A percentile compares a stretch with the other conserved stretches of the same genome.
Evolutionary conservation across 2,797 vertebrate species (phyloP).

Genomic region (Buceros bicornis): DNA sequence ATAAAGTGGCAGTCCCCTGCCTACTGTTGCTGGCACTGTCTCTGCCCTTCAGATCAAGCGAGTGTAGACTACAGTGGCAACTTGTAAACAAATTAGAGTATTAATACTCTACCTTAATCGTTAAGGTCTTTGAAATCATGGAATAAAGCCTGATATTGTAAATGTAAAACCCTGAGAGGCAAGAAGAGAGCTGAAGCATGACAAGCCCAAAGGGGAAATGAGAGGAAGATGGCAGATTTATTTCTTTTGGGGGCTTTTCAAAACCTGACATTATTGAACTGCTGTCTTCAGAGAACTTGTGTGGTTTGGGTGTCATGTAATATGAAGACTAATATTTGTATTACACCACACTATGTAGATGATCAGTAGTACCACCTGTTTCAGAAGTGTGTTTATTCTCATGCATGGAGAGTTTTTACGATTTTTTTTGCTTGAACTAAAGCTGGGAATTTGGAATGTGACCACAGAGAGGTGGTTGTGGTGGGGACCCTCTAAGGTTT

Average conservation of each 20-base stretch:
- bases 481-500: not conserved
- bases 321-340: not conserved
- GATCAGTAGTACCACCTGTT: not conserved
- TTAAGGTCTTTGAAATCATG: not conserved
- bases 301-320: not conserved
- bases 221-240: not conserved
- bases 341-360: not conserved
- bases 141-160: not conserved
- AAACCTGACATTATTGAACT: not conserved
- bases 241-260: not conserved
- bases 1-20: not conserved
- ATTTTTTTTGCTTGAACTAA: not conserved
- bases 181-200: not conserved
- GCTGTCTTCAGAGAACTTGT: not conserved
- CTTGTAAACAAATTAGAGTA: not conserved
- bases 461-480: not conserved
- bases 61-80: not conserved
- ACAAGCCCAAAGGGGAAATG: not conserved
- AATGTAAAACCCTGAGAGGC: not conserved
- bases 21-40: not conserved
- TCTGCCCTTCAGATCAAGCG: not conserved
- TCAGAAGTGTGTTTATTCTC: not conserved
- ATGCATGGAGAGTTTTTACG: not conserved
- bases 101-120: not conserved
- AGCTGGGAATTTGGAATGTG: not conserved